phyloP scores from a whole-genome alignment of 2,888 invertebrate genomes.

The Unio pictorum region DNA sequence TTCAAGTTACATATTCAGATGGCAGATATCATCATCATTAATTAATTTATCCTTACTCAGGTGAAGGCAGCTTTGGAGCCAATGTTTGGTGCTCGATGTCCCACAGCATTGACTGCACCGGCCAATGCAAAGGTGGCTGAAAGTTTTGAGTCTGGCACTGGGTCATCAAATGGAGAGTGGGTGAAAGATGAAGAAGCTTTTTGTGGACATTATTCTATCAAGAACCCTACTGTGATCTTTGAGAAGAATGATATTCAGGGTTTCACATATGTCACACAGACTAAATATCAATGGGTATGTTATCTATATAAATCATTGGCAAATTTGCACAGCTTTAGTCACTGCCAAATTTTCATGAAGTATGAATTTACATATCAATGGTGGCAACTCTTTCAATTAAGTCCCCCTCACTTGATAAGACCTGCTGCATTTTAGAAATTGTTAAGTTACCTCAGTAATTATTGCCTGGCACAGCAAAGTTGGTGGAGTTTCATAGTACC shows the following conservation, averaged over 20 bases:
- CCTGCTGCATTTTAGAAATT: no score
- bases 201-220: constrained; percentile 28
- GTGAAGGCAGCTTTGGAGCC: constrained; percentile 11
- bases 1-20: not conserved
- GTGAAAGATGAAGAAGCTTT: constrained; percentile 31
- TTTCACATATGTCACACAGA: not conserved
- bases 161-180: constrained; percentile 9
- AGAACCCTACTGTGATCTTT: constrained; percentile 20
- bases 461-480: no score
- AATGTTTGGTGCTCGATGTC: constrained; percentile 30
- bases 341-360: no score
- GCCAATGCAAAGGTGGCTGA: constrained; percentile 13
- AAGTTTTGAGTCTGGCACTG: constrained; percentile 17
- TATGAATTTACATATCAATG: no score
- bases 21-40: not conserved
- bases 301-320: no score
- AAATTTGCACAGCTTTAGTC: no score
- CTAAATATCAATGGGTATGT: no score
- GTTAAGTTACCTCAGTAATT: no score
- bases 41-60: constrained; percentile 5
- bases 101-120: constrained; percentile 16
- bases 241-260: constrained; percentile 8
- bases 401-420: no score
- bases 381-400: no score
- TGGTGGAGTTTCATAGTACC: no score